Conservation (phyloP, 2,113 vertebrate genomes). For the Chamaetylas fuelleborni region DNA sequence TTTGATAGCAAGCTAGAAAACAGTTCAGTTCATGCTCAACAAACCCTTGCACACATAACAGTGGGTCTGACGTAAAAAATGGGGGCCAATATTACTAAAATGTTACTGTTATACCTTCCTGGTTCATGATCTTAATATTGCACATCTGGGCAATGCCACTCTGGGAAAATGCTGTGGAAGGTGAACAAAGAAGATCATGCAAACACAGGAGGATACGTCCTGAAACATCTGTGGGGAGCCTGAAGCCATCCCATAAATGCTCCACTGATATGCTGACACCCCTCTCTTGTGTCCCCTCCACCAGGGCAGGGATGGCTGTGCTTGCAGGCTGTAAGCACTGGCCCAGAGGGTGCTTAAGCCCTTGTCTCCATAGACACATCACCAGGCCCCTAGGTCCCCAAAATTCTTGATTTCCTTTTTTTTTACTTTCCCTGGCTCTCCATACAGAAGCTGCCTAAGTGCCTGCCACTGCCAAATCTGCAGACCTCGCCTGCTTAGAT, state of each 20-base stretch:
- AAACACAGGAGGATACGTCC: not conserved
- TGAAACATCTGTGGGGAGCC: not conserved
- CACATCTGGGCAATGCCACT: not conserved
- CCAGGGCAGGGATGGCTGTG: not conserved
- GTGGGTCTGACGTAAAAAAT: not conserved
- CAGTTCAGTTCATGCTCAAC: not conserved
- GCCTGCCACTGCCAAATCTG: not conserved
- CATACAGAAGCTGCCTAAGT: not conserved
- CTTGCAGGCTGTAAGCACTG: not conserved
- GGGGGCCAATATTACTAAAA: not conserved
- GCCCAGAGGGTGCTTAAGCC: rapidly evolving
- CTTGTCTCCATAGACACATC: not conserved
- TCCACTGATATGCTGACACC: not conserved
- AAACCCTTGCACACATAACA: not conserved
- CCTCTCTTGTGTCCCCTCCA: rapidly evolving
- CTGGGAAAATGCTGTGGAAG: not conserved
- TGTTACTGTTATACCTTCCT: not conserved
- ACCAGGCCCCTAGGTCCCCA: rapidly evolving
- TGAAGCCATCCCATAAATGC: not conserved
- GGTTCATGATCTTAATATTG: not conserved
- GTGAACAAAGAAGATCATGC: not conserved
- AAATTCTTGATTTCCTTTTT: not conserved
- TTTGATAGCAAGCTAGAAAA: not conserved
- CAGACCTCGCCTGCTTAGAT: not conserved
- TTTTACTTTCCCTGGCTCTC: not conserved